Evolutionary conservation across 2,888 invertebrate species (phyloP).

Genomic region (Thereva nobilitata): DNA sequence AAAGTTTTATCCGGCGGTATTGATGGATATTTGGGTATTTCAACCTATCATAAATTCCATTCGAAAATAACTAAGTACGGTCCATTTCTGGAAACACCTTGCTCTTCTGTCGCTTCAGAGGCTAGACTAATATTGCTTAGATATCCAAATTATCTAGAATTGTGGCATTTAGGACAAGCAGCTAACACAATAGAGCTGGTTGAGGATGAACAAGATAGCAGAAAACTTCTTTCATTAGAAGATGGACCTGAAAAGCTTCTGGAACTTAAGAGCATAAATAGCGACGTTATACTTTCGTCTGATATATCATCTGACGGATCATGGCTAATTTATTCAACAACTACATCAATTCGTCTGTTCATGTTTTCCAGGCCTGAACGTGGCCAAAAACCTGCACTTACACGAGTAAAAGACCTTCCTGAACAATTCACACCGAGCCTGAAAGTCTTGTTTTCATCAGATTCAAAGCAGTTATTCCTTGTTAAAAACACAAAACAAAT

Average conservation of each 20-base stretch:
- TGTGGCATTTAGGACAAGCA: conserved; percentile 65
- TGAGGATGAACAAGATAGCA: conserved; percentile 44
- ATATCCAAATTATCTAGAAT: conserved; percentile 66
- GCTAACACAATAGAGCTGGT: conserved; percentile 29
- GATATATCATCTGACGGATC: conserved; percentile 72
- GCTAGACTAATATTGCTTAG: conserved; percentile 65
- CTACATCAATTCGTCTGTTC: conserved; percentile 66
- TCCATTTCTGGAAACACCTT: conserved; percentile 68
- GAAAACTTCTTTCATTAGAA: conserved; percentile 42
- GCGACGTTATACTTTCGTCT: conserved; percentile 71
- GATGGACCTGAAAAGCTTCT: conserved; percentile 70
- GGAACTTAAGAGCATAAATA: conserved; percentile 67
- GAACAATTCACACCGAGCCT: conserved; percentile 53
- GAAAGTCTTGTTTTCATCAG: conserved; percentile 56
- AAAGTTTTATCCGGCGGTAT: conserved; percentile 79
- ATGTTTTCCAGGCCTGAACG: neutral
- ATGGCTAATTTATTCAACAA: conserved; percentile 77
- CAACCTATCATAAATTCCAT: conserved; percentile 67
- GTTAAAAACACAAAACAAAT: conserved; percentile 56
- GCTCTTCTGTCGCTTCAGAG: conserved; percentile 61
- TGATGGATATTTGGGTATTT: conserved; percentile 77
- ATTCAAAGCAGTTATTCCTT: conserved; percentile 57
- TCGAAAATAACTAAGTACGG: conserved; percentile 67
- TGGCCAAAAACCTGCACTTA: conserved; percentile 45
- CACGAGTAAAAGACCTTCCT: conserved; percentile 54